Evolutionary conservation across 2,888 invertebrate genomes (phyloP).

Genomic region (Branchinecta sandiegonensis): DNA sequence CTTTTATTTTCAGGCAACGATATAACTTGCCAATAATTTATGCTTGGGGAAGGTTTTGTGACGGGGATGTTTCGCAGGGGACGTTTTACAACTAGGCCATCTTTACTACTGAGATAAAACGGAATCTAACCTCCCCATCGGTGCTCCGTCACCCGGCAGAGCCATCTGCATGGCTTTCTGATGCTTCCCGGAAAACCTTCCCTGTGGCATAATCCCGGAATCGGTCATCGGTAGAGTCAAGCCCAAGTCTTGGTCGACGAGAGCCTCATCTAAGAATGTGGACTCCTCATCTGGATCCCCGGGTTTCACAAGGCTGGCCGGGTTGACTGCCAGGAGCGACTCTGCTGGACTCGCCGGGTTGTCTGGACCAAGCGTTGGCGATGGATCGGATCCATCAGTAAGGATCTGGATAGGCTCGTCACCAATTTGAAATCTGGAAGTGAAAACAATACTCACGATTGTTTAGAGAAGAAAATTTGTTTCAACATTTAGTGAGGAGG

Average conservation of each 20-base stretch:
- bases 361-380: background rate
- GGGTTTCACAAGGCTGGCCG: background rate
- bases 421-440: background rate
- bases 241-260: background rate
- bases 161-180: background rate
- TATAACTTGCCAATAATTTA: too few species aligned
- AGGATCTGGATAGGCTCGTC: conserved; percentile 1
- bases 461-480: too few species aligned
- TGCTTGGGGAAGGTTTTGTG: too few species aligned
- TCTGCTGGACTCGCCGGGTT: background rate
- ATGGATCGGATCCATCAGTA: background rate
- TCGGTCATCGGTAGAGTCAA: background rate
- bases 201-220: background rate
- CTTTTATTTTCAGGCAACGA: too few species aligned
- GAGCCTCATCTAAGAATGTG: background rate
- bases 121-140: background rate
- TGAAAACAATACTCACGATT: too few species aligned
- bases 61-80: too few species aligned
- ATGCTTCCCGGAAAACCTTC: conserved; percentile 2
- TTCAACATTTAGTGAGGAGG: too few species aligned
- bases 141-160: background rate
- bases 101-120: too few species aligned
- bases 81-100: too few species aligned
- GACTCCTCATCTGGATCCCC: background rate
- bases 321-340: conserved; percentile 1